Conservation (phyloP, 2,113 vertebrate species). For the Tonatia bakeri region DNA sequence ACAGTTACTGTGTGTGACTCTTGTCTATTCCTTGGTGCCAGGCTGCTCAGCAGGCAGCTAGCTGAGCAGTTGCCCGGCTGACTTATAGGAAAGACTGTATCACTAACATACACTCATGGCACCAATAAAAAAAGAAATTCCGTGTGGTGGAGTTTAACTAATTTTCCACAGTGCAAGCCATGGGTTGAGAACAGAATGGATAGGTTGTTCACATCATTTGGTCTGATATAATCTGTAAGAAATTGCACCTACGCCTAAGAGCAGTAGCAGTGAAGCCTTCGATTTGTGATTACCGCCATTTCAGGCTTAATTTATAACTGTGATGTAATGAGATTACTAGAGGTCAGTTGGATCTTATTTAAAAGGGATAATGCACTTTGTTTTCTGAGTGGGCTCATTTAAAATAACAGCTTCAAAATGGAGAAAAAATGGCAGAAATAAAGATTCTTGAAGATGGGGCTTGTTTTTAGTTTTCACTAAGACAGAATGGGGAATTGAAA, state of each 20-base stretch:
- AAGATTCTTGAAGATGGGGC: neutral
- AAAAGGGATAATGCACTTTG: neutral
- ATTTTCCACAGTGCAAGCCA: neutral
- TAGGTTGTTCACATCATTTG: neutral
- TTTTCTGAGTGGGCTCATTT: neutral
- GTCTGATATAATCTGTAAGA: neutral
- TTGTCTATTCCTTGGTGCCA: too few relatives aligned
- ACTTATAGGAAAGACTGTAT: too few relatives aligned
- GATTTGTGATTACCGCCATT: neutral
- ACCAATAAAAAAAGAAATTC: neutral
- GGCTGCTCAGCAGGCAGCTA: too few relatives aligned
- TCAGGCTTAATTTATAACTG: neutral
- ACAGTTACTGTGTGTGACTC: too few relatives aligned
- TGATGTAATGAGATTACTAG: neutral
- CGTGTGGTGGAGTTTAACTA: neutral
- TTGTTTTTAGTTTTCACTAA: slow-evolving; percentile 17
- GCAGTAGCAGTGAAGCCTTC: neutral
- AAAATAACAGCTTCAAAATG: slow-evolving; percentile 31
- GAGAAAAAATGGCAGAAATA: slow-evolving; percentile 33
- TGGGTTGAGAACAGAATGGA: neutral
- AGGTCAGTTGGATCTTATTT: slow-evolving; percentile 11
- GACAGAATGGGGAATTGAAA: slow-evolving; percentile 55
- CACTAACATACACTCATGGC: too few relatives aligned
- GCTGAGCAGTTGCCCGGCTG: too few relatives aligned
- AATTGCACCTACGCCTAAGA: neutral